phyloP scores from a whole-genome alignment of 2,888 invertebrate genomes.

The Caenorhabditis macrosperma region DNA sequence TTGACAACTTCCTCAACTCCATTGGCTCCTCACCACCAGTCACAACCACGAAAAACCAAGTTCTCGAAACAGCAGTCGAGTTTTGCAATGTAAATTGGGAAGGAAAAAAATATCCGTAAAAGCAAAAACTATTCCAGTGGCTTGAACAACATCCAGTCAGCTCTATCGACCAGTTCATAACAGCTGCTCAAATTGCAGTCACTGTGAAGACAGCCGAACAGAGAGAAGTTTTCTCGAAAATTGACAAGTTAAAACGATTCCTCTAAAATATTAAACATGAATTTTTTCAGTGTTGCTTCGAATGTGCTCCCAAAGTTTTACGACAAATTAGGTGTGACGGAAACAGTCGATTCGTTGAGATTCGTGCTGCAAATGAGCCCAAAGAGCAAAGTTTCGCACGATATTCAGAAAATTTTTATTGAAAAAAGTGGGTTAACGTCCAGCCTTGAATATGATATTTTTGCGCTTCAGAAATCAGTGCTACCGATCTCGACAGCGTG shows the following conservation, averaged over 20 bases:
- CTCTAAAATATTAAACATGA: not conserved
- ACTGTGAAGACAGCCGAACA: conserved; percentile 20
- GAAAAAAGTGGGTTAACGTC: conserved; percentile 11
- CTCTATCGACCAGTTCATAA: conserved; percentile 11
- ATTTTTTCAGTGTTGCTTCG: not conserved
- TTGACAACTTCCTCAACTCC: conserved; percentile 22
- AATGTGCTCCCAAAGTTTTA: conserved; percentile 3
- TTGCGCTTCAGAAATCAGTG: conserved; percentile 8
- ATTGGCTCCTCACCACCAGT: not conserved
- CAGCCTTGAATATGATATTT: not conserved
- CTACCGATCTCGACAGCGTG: conserved; percentile 1
- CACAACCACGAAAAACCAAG: not conserved
- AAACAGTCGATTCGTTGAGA: conserved; percentile 1
- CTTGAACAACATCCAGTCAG: conserved; percentile 18
- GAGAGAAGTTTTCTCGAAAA: conserved; percentile 12
- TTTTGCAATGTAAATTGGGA: conserved; percentile 9
- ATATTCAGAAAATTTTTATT: conserved; percentile 24
- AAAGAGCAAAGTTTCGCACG: not conserved
- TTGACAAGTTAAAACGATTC: not conserved
- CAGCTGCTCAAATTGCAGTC: conserved; percentile 21
- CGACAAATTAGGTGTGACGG: not conserved
- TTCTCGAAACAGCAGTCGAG: conserved; percentile 26
- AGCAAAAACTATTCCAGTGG: conserved; percentile 26
- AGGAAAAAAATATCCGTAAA: not conserved
- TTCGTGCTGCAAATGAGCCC: conserved; percentile 31